phyloP scores from a whole-genome alignment of 2,113 vertebrate genomes.

The Gymnarchus niloticus region DNA sequence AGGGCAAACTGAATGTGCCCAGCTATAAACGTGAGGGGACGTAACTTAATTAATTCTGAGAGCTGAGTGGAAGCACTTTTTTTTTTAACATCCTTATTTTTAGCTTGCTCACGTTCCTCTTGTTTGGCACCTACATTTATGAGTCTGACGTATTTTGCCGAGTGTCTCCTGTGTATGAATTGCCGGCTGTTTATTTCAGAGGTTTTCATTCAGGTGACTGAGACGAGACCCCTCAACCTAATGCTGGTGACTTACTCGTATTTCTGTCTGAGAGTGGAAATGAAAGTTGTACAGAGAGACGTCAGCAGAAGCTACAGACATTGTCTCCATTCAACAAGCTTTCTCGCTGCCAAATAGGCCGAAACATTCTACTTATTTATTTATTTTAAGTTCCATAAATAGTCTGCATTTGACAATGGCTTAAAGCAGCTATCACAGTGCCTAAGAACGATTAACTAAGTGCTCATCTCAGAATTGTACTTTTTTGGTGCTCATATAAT shows the following conservation, averaged over 20 bases:
- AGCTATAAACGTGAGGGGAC: background rate
- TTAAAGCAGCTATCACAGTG: background rate
- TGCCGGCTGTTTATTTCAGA: background rate
- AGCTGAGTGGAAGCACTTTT: background rate
- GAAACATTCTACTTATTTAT: background rate
- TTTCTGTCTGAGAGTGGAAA: background rate
- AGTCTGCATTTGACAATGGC: background rate
- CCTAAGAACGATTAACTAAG: background rate
- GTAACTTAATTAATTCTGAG: background rate
- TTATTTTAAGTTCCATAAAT: background rate
- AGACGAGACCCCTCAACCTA: background rate
- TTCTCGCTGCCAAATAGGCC: background rate
- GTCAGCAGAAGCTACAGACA: background rate
- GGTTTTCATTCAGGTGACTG: background rate
- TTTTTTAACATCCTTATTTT: background rate
- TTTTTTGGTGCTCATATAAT: background rate
- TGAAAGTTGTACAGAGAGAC: background rate
- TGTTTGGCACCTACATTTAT: background rate
- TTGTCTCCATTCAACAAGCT: background rate
- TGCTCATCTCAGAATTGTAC: background rate
- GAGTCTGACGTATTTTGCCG: background rate
- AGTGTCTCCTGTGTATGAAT: background rate
- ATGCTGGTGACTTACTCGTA: background rate
- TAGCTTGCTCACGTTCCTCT: background rate
- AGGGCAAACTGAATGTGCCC: background rate